phyloP scores from a whole-genome alignment of 2,888 invertebrate genomes.

The Eurytoma adleriae region DNA sequence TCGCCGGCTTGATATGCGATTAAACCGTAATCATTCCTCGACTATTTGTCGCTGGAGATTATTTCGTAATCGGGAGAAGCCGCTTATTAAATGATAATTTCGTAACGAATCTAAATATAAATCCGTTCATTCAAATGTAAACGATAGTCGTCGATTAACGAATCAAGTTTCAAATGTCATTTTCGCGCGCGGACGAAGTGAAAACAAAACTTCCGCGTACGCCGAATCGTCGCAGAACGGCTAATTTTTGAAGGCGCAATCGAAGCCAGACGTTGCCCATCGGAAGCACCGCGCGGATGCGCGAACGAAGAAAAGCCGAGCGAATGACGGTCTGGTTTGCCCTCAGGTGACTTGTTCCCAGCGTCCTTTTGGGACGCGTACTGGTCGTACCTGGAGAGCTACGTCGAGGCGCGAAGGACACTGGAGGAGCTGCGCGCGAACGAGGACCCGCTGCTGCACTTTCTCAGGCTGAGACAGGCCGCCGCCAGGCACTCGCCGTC shows the following conservation, averaged over 20 bases:
- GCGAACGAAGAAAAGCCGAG: background rate
- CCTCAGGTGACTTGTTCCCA: constrained; percentile 79
- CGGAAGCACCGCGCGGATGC: too few relatives aligned
- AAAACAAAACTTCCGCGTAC: too few relatives aligned
- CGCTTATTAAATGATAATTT: too few relatives aligned
- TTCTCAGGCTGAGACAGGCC: constrained; percentile 82
- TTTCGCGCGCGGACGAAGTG: too few relatives aligned
- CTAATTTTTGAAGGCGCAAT: too few relatives aligned
- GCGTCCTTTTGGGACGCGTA: constrained; percentile 83
- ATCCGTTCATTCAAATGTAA: too few relatives aligned
- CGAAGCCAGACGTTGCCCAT: too few relatives aligned
- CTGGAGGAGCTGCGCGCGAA: constrained; percentile 80
- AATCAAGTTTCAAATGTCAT: too few relatives aligned
- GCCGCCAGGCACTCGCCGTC: constrained; percentile 82
- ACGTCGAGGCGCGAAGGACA: constrained; percentile 80
- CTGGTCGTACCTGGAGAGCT: constrained; percentile 81
- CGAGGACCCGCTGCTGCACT: constrained; percentile 83
- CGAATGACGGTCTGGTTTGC: background rate
- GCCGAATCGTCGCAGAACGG: too few relatives aligned
- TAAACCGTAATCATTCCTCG: constrained; percentile 13
- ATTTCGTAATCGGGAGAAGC: constrained; percentile 1
- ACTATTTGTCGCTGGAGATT: constrained; percentile 27
- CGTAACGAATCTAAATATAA: too few relatives aligned
- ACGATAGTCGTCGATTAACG: too few relatives aligned
- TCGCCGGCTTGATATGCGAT: constrained; percentile 4